Base-by-base conservation (phyloP, 53 echinoderm and acorn worm species). In the Astropecten irregularis region DNA sequence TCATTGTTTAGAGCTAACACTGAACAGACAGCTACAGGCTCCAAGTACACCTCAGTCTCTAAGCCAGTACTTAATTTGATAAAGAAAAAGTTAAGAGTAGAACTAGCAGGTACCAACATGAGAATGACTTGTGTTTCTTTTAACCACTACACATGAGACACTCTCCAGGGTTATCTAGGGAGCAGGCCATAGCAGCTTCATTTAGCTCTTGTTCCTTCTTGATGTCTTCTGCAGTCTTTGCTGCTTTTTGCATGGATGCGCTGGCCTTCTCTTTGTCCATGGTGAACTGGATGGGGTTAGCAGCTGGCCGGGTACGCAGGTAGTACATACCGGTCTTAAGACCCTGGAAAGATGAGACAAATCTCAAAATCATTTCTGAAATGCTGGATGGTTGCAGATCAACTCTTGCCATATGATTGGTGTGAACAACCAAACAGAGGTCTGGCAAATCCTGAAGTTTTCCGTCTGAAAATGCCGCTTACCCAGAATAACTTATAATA, bases 321-420 rank as follows among this genome's bases (percentile, higher is more conserved):
- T 96, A 96, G 79, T 96, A 96, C 97, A 96, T 96, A 39, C 97
- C 97, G 3, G 97, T 96, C 82, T 96, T 96, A 54, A 96, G 70
- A 5, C 97, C 97, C 97, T 96, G 68, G 31, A 15, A 42, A 11
- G 11, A 42, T 8, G 11, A 42, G 6, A 42, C 42, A 42, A 11
- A n/a, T n/a, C n/a, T n/a, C n/a, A n/a, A n/a, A n/a, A n/a, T n/a
- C n/a, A n/a, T n/a, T n/a, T n/a, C n/a, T n/a, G n/a, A n/a, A n/a
- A n/a, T n/a, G n/a, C n/a, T n/a, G n/a, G n/a, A n/a, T n/a, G n/a
- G n/a, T n/a, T n/a, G n/a, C n/a, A n/a, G n/a, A n/a, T n/a, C n/a
- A n/a, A n/a, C n/a, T n/a, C n/a, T n/a, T n/a, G n/a, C n/a, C n/a
- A n/a, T n/a, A n/a, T n/a, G n/a, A n/a, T n/a, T n/a, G n/a, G n/a